Base-by-base conservation (phyloP, 2,113 vertebrate genomes). In the Ivindomyrus marchei region DNA sequence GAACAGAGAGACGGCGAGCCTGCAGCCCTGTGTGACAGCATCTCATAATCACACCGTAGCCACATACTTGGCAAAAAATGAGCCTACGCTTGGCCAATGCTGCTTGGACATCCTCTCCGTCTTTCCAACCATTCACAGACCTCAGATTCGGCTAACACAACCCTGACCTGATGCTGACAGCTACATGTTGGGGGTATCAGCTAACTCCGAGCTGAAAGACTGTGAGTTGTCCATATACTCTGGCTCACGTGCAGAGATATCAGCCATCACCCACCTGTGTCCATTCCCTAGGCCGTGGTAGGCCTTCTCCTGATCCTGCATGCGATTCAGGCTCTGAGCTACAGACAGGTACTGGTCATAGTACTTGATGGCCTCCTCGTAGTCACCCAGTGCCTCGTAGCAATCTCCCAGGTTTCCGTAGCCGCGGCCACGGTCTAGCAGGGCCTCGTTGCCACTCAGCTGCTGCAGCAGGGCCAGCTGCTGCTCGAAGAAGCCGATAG, bases 401-500 rank as follows among this genome's bases (percentile, higher is more conserved):
- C 98, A 99, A 88, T 99, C 98, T 39, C 98, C 98, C 92, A 99
- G 95, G 93, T 98, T 98, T 50, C 98, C 97, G 3, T 98, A 98
- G 0, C 97, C 98, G 88, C 98, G 96, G 52, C 98, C 98, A 50
- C 98, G 93, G 94, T 99, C 98, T 66, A 99, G 93, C 27, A 98
- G 94, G 0, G 98, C 96, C 88, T 99, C 97, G 0, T 97, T 97
- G 42, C 97, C 97, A 0, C 96, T 98, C 86, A 99, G 96, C 94
- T 99, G 98, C 95, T 99, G 98, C 92, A 99, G 95, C 92, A 96
- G 98, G 92, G 98, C 98, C 92, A 99, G 92, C 93, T 99, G 98
- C 95, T 98, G 98, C 92, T 99, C 98, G 0, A 99, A 97, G 95
- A 97, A 98, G 92, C 98, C 98, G 0, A 99, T 98, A n/a, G 98